Evolutionary conservation across 2,888 invertebrate genomes (phyloP), one percentile per base, ranked within the genome.

Genomic region (Crioceris asparagi): DNA sequence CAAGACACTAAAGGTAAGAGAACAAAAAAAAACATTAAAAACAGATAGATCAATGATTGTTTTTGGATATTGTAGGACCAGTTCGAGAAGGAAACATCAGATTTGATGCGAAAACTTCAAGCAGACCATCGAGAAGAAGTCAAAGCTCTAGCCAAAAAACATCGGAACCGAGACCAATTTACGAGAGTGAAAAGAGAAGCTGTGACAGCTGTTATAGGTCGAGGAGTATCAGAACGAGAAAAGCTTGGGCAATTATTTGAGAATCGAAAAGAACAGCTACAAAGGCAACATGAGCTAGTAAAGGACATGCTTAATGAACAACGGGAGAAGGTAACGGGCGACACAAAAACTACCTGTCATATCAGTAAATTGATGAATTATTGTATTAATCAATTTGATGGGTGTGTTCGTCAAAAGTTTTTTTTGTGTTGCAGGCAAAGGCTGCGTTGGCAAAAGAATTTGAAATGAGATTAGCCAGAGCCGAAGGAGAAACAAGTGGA

Each of bases 121-220:
- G 77, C 79, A 39, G 79, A 81, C 40, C 78, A 88, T 43, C 79
- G 88, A 48, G 86, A 84, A 51, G 92, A 93, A 62, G 86, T 91
- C 41, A 91, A 90, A 60, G 77, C 78, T 32, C 68, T 94, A 41
- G 80, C 84, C 16, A 86, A 90, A 60, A 82, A 82, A 41, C 88
- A 91, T 61, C 77, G 84, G 50, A 92, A 94, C 63, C 84, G 91
- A 53, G 91, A 87, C 50, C 94, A 94, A 61, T 72, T 93, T 51
- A 79, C 82, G 44, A 71, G 87, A 58, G 82, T 85, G 62, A 90
- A 88, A 62, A 68, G 91, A 57, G 83, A 92, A 70, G 87, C 91
- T 3, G 75, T 75, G 32, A 75, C 73, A 42, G 74, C 79, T 53
- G 80, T 91, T 5, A 91, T 94, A 46, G 85, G 85, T 54, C 79